A percentile compares a stretch with the other conserved stretches of the same genome.
Conservation (phyloP, 2,113 vertebrate genomes). For the Polyodon spathula region DNA sequence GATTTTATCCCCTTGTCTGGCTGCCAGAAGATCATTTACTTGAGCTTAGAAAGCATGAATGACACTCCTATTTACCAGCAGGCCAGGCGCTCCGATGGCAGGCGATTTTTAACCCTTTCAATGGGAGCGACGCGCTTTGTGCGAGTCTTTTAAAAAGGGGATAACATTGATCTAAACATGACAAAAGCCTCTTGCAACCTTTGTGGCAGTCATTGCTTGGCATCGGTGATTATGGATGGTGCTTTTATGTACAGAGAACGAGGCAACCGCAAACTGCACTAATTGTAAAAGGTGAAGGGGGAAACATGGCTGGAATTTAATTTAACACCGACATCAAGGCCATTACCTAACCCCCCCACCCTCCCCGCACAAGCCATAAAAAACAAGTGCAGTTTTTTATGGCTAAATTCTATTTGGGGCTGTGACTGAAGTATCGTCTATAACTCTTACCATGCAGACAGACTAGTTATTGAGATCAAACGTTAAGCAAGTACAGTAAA, state of each 20-base stretch:
- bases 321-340: neutral
- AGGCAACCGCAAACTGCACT: neutral
- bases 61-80: slow-evolving; percentile 3
- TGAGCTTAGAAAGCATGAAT: neutral
- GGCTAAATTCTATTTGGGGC: too few species aligned
- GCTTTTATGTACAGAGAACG: neutral
- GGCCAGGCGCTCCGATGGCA: neutral
- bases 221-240: neutral
- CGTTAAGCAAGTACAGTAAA: too few species aligned
- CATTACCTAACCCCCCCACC: neutral
- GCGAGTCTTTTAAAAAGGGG: neutral
- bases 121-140: neutral
- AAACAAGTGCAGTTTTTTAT: too few species aligned
- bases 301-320: neutral
- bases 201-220: slow-evolving; percentile 1
- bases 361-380: neutral
- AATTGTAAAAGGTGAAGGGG: neutral
- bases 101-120: slow-evolving; percentile 2
- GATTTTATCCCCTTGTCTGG: slow-evolving; percentile 1
- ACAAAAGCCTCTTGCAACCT: neutral
- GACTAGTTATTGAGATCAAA: too few species aligned
- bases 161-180: slow-evolving; percentile 2
- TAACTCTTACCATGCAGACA: too few species aligned
- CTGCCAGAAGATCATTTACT: slow-evolving; percentile 2
- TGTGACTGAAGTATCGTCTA: too few species aligned